phyloP scores from a whole-genome alignment of 2,797 vertebrate species.

The Anas capensis region DNA sequence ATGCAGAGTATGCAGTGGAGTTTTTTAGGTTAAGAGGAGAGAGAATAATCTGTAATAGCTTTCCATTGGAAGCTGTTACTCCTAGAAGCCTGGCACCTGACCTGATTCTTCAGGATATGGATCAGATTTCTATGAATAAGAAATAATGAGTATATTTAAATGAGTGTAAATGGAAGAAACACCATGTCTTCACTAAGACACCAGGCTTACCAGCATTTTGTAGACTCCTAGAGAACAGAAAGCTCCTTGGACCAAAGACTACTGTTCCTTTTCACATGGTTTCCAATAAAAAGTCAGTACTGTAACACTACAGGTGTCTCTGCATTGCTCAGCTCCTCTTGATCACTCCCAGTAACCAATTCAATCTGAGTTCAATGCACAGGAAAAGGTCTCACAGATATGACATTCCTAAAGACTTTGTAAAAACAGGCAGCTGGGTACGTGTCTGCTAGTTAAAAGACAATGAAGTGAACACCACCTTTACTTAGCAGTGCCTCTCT shows the following conservation, averaged over 20 bases:
- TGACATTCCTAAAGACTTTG: constrained; percentile 12
- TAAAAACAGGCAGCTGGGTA: neutral
- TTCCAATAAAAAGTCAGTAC: constrained; percentile 34
- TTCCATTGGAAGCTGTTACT: constrained; percentile 42
- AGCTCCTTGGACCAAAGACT: constrained; percentile 36
- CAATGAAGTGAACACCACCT: neutral
- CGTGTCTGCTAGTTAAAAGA: neutral
- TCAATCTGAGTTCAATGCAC: neutral
- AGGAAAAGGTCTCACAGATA: constrained; percentile 19
- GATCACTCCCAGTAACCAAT: constrained; percentile 49
- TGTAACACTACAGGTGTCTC: neutral
- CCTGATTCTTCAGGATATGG: constrained; percentile 48
- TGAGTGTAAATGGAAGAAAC: constrained; percentile 62
- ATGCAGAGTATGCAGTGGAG: neutral
- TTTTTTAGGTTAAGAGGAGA: constrained; percentile 19
- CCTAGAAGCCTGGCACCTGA: constrained; percentile 46
- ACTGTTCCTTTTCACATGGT: constrained; percentile 11
- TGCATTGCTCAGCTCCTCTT: constrained; percentile 37
- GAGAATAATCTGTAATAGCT: constrained; percentile 19
- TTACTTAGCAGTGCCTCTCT: neutral
- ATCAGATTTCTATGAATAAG: constrained; percentile 48
- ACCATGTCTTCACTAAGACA: constrained; percentile 14
- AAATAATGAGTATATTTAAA: constrained; percentile 64
- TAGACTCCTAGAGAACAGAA: constrained; percentile 50
- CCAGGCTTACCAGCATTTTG: constrained; percentile 1